Percentiles rank a stretch among this genome's conserved stretches.
These are phyloP conservation scores for Corticium candelabrum DNA, from an alignment of 37 sponge, comb jelly and placozoan genomes.

Conservation along the genomic window DNA sequence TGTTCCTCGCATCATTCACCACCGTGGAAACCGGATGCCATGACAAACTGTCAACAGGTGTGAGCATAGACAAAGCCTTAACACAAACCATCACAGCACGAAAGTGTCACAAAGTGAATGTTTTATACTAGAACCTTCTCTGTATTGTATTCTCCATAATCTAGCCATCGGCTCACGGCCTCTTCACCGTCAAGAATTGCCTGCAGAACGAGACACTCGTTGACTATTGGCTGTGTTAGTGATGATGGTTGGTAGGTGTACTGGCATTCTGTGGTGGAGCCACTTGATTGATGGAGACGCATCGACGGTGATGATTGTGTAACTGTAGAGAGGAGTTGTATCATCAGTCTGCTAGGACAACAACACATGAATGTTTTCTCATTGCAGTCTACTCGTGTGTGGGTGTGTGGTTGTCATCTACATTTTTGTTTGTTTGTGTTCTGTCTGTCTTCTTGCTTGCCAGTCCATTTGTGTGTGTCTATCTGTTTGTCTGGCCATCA, in stretches of 20 bases:
- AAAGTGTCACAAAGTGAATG: too few relatives aligned
- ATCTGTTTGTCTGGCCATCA: too few relatives aligned
- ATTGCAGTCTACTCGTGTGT: too few relatives aligned
- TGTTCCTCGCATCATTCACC: constrained; percentile 64
- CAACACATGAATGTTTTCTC: too few relatives aligned
- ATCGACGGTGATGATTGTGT: constrained; percentile 75
- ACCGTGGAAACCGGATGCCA: constrained; percentile 74
- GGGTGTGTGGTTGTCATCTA: too few relatives aligned
- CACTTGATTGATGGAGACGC: constrained; percentile 40
- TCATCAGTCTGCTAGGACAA: not conserved
- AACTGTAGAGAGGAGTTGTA: constrained; percentile 49
- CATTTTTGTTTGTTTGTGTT: too few relatives aligned
- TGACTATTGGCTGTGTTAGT: not conserved
- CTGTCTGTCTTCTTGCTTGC: too few relatives aligned
- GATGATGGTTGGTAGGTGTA: not conserved
- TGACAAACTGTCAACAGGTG: constrained; percentile 24
- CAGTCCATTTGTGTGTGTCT: too few relatives aligned
- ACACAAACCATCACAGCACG: too few relatives aligned
- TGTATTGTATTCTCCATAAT: constrained; percentile 23
- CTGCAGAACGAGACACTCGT: constrained; percentile 7
- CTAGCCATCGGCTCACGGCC: constrained; percentile 52
- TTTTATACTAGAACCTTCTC: too few relatives aligned
- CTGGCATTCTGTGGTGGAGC: constrained; percentile 85
- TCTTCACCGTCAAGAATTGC: constrained; percentile 72
- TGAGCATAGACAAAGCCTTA: constrained; percentile 32